These are phyloP conservation scores for Leptopilina drosophilae DNA, from an alignment of 2,888 invertebrate species.

Conservation along the genomic window DNA sequence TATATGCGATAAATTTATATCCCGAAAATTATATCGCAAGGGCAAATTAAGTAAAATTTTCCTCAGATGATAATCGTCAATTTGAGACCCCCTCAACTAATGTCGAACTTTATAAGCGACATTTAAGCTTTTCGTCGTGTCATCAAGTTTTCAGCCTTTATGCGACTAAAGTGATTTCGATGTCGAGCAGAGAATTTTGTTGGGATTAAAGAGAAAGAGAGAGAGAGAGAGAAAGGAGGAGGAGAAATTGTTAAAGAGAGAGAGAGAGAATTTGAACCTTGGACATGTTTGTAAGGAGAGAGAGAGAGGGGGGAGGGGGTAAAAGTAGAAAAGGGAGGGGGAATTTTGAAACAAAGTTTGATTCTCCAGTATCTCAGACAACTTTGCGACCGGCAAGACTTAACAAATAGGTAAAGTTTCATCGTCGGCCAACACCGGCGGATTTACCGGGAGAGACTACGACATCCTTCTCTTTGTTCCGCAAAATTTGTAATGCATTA, in stretches of 20 bases:
- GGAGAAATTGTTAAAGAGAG: too few relatives aligned
- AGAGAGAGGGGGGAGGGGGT: too few relatives aligned
- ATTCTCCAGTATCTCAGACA: conserved; percentile 71
- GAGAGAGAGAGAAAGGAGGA: not conserved
- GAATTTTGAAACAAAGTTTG: conserved; percentile 61
- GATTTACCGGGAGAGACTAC: conserved; percentile 70
- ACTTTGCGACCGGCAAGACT: conserved; percentile 73
- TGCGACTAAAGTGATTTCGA: conserved; percentile 50
- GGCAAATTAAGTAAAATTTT: conserved; percentile 17
- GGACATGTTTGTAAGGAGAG: conserved; percentile 35
- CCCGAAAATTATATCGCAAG: too few relatives aligned
- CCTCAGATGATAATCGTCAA: conserved; percentile 13
- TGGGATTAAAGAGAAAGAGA: conserved; percentile 2
- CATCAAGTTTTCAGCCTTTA: conserved; percentile 53
- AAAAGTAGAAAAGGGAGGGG: not conserved
- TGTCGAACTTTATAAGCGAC: conserved; percentile 24
- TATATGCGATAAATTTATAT: too few relatives aligned
- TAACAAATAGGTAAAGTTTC: conserved; percentile 77
- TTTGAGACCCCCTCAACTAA: not conserved
- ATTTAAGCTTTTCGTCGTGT: conserved; percentile 52
- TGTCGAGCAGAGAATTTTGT: conserved; percentile 22
- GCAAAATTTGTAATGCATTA: conserved; percentile 76
- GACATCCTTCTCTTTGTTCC: conserved; percentile 76
- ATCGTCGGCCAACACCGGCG: conserved; percentile 64
- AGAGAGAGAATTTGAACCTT: not conserved